These are phyloP conservation scores for Diachrysia chrysitis DNA, from an alignment of 2,888 invertebrate species.

Conservation along the genomic window DNA sequence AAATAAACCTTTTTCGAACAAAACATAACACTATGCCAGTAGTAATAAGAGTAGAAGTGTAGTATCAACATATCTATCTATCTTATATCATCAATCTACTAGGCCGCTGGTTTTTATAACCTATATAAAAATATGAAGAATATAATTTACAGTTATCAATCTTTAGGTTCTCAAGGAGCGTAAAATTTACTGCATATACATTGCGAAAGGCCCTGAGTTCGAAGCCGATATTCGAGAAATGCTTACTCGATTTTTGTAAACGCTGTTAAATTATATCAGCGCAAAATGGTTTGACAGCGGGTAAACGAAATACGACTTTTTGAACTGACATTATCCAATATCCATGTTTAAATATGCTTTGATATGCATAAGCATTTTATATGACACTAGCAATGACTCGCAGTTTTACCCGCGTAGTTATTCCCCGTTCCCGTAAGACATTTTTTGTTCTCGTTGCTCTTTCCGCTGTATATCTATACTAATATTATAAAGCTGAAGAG, in stretches of 20 bases:
- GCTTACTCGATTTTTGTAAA: not conserved
- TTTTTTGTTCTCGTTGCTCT: too few species aligned
- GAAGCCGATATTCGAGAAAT: not conserved
- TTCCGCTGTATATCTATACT: too few species aligned
- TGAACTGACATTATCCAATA: not conserved
- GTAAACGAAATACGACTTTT: not conserved
- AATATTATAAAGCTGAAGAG: too few species aligned
- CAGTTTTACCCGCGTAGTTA: too few species aligned
- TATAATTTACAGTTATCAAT: conserved; percentile 5
- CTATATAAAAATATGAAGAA: not conserved
- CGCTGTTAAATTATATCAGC: not conserved
- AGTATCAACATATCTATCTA: not conserved
- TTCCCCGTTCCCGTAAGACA: too few species aligned
- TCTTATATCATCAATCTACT: not conserved
- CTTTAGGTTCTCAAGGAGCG: not conserved
- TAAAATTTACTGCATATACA: conserved; percentile 1
- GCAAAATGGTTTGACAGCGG: not conserved
- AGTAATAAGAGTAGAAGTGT: not conserved
- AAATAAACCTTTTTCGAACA: not conserved
- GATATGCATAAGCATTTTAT: too few species aligned
- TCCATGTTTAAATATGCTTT: not conserved
- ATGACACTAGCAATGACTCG: too few species aligned
- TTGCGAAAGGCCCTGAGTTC: not conserved
- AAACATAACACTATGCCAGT: not conserved
- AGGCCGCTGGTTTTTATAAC: not conserved